These are phyloP conservation scores for Proterorhinus semilunaris DNA, from an alignment of 2,113 vertebrate species.

Conservation along the genomic window DNA sequence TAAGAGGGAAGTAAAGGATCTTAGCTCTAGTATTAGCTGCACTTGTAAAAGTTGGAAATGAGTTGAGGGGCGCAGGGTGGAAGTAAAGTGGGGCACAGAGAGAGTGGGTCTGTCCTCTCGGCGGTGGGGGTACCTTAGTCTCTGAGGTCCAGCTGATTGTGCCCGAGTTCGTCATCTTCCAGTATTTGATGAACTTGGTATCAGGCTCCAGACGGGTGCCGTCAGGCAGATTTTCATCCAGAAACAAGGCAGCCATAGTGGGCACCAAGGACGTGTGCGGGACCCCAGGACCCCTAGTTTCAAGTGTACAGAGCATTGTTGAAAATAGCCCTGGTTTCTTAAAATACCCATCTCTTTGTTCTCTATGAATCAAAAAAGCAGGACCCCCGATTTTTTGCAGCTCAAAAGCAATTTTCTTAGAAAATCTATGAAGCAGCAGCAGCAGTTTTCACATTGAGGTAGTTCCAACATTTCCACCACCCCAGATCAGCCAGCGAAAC, in stretches of 20 bases:
- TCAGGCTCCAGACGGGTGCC: constrained; percentile 90
- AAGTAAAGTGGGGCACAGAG: constrained; percentile 51
- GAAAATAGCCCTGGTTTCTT: constrained; percentile 76
- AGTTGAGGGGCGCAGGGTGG: constrained; percentile 50
- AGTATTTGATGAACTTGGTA: constrained; percentile 96
- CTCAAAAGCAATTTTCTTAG: constrained; percentile 72
- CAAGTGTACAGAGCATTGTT: constrained; percentile 81
- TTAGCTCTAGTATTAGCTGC: constrained; percentile 52
- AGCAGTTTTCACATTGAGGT: constrained; percentile 77
- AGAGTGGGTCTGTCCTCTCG: constrained; percentile 60
- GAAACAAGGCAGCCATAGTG: constrained; percentile 91
- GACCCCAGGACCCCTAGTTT: constrained; percentile 84
- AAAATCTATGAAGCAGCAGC: constrained; percentile 79
- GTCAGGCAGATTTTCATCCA: constrained; percentile 98
- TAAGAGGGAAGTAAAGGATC: constrained; percentile 31
- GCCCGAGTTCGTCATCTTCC: constrained; percentile 97
- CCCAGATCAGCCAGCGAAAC: constrained; percentile 75
- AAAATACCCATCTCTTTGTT: constrained; percentile 69
- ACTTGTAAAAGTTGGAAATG: constrained; percentile 33
- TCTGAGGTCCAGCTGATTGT: constrained; percentile 91
- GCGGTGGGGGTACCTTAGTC: constrained; percentile 83
- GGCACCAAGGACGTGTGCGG: constrained; percentile 87
- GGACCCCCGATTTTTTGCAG: constrained; percentile 71
- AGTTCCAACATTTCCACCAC: constrained; percentile 76
- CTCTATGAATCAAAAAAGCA: constrained; percentile 74